phyloP scores from a whole-genome alignment of 1,140 invertebrate genomes.

The Leptopilina boulardi region DNA sequence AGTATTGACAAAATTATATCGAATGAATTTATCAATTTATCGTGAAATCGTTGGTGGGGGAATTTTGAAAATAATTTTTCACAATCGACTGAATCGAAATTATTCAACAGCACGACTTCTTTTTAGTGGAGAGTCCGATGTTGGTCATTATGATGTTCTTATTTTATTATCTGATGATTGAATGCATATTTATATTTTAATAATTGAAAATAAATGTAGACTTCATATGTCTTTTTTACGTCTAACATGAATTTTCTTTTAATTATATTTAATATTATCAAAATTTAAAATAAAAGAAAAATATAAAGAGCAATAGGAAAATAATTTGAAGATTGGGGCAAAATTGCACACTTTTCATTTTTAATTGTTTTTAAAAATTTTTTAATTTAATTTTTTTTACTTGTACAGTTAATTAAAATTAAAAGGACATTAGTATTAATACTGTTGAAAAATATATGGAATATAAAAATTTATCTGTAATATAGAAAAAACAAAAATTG shows the following conservation, averaged over 20 bases:
- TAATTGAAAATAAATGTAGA: not conserved
- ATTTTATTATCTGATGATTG: slow-evolving; percentile 32
- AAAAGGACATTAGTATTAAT: too few relatives aligned
- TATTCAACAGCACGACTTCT: slow-evolving; percentile 61
- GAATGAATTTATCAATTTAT: slow-evolving; percentile 68
- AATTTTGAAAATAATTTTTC: slow-evolving; percentile 61
- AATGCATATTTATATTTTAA: not conserved
- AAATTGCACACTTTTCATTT: too few relatives aligned
- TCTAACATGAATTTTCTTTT: not conserved
- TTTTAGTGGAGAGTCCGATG: slow-evolving; percentile 65
- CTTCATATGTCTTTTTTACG: not conserved
- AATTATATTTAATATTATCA: not conserved
- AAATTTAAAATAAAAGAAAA: too few relatives aligned
- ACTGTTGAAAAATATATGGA: not conserved
- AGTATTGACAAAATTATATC: slow-evolving; percentile 62
- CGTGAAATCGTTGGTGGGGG: slow-evolving; percentile 52
- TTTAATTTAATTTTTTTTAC: too few relatives aligned
- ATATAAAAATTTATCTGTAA: not conserved
- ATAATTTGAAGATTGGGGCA: too few relatives aligned
- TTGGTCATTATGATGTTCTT: slow-evolving; percentile 67
- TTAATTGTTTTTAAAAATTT: too few relatives aligned
- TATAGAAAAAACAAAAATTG: not conserved
- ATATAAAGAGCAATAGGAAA: too few relatives aligned
- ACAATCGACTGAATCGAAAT: slow-evolving; percentile 52
- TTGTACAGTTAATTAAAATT: too few relatives aligned